phyloP scores from a whole-genome alignment of 2,888 invertebrate species.

The Tetropium fuscum region DNA sequence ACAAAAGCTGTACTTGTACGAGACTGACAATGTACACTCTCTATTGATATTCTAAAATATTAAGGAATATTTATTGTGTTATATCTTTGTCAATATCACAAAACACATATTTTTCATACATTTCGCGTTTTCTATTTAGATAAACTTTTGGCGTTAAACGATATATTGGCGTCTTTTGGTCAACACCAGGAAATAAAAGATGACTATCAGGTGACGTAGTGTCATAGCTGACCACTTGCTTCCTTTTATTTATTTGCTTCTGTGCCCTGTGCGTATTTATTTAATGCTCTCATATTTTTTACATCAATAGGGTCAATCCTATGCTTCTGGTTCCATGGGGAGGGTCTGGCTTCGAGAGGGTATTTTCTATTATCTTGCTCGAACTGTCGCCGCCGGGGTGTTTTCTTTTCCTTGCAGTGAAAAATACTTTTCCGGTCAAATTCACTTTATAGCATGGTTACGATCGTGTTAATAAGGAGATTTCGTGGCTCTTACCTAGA shows the following conservation, averaged over 20 bases:
- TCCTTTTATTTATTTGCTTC: slow-evolving; percentile 59
- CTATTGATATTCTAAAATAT: slow-evolving; percentile 18
- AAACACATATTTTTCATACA: slow-evolving; percentile 57
- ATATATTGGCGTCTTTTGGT: slow-evolving; percentile 64
- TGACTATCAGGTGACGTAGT: slow-evolving; percentile 63
- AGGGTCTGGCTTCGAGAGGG: slow-evolving; percentile 6
- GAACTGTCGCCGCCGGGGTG: not conserved
- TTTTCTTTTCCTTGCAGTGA: too few species aligned
- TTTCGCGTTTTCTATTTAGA: slow-evolving; percentile 54
- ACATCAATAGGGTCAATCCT: slow-evolving; percentile 38
- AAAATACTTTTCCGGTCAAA: too few species aligned
- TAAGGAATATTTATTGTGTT: slow-evolving; percentile 18
- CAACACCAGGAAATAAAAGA: slow-evolving; percentile 65
- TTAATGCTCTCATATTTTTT: slow-evolving; percentile 41
- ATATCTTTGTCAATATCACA: slow-evolving; percentile 53
- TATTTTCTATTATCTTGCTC: slow-evolving; percentile 8
- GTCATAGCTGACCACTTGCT: slow-evolving; percentile 59
- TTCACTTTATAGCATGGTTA: too few species aligned
- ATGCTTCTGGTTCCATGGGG: slow-evolving; percentile 30
- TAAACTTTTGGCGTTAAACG: slow-evolving; percentile 59
- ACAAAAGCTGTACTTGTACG: slow-evolving; percentile 26
- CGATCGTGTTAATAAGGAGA: too few species aligned
- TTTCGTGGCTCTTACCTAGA: too few species aligned
- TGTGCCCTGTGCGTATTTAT: slow-evolving; percentile 54
- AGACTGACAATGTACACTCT: slow-evolving; percentile 14